A percentile compares a stretch with the other conserved stretches of the same genome.
Evolutionary conservation across 1,140 invertebrate genomes (phyloP).

Genomic region (Zaprionus inermis): DNA sequence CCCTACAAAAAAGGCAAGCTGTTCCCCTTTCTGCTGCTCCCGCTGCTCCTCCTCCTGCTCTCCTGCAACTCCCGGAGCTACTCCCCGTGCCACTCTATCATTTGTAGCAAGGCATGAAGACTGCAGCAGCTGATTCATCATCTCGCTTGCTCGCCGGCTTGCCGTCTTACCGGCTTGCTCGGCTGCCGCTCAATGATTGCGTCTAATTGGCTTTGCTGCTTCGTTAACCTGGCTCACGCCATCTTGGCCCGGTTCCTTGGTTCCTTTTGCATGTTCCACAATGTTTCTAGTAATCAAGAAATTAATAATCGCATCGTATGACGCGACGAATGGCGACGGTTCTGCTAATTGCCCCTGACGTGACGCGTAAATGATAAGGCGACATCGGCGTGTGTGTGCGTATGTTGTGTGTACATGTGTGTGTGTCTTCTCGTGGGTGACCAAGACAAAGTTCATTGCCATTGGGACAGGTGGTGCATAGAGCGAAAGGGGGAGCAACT

Average conservation of each 20-base stretch:
- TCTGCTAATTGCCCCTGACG: slow-evolving; percentile 76
- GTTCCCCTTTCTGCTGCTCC: background rate
- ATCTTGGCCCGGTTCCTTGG: slow-evolving; percentile 28
- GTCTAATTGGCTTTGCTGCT: slow-evolving; percentile 81
- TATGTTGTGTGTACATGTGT: slow-evolving; percentile 15
- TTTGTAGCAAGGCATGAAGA: background rate
- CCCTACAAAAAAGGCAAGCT: slow-evolving; percentile 18
- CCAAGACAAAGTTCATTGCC: slow-evolving; percentile 65
- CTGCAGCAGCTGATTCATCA: slow-evolving; percentile 11
- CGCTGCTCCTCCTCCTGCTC: background rate
- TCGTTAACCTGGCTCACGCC: slow-evolving; percentile 77
- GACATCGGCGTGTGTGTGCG: slow-evolving; percentile 17
- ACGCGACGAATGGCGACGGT: slow-evolving; percentile 41
- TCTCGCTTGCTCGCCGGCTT: background rate
- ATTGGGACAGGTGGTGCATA: slow-evolving; percentile 25
- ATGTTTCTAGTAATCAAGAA: slow-evolving; percentile 71
- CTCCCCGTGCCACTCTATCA: background rate
- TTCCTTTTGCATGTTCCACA: slow-evolving; percentile 48
- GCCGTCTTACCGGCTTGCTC: background rate
- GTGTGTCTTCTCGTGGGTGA: slow-evolving; percentile 60
- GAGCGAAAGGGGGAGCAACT: slow-evolving; percentile 4
- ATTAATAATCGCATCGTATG: slow-evolving; percentile 77
- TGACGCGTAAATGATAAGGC: slow-evolving; percentile 76
- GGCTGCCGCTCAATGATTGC: slow-evolving; percentile 64
- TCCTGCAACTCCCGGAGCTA: too few species aligned